Evolutionary conservation across 2,888 invertebrate species (phyloP), one percentile per base, ranked within the genome.

Genomic region (Hemithea aestivaria): DNA sequence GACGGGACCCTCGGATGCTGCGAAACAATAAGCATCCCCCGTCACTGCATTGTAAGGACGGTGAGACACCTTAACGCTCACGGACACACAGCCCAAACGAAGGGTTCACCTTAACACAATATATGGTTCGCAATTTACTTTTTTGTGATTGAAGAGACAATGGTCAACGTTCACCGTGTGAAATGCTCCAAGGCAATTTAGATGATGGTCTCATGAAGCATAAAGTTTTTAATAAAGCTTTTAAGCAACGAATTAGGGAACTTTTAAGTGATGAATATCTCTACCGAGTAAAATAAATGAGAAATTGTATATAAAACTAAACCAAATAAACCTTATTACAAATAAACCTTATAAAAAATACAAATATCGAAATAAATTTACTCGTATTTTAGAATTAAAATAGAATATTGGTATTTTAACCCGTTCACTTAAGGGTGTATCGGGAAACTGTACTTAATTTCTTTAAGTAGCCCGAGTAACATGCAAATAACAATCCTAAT

Each of bases 1-100:
- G 53, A 71, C 74, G 70, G 77, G 77, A 77, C 77, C 79, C 80
- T 79, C 58, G 76, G 87, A 85, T 78, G 82, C 87, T 85, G 85
- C 71, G 65, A 76, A 73, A 84, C 84, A 84, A 85, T 79, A 67
- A 64, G 56, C 64, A 56, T 71, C 74, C 74, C 78, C 75, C 74
- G 73, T 67, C 70, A 65, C 53, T 41, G 58, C 61, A 72, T 73
- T 73, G 75, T 73, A 67, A 66, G 72, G 71, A 65, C 72, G 75
- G 76, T 73, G 77, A 81, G 78, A 81, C 75, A 76, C 75, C 66
- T 68, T 51, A 56, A 71, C 68, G 70, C 72, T 70, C 70, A 66
- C 63, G 82, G 82, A 80, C 82, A 75, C 82, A 75, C 51, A 65
- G 66, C 63, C 66, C 58, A 65, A 62, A 69, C 66, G 36, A 73